Conservation (phyloP, 2,113 vertebrate genomes). For the Catharus fuscescens region DNA sequence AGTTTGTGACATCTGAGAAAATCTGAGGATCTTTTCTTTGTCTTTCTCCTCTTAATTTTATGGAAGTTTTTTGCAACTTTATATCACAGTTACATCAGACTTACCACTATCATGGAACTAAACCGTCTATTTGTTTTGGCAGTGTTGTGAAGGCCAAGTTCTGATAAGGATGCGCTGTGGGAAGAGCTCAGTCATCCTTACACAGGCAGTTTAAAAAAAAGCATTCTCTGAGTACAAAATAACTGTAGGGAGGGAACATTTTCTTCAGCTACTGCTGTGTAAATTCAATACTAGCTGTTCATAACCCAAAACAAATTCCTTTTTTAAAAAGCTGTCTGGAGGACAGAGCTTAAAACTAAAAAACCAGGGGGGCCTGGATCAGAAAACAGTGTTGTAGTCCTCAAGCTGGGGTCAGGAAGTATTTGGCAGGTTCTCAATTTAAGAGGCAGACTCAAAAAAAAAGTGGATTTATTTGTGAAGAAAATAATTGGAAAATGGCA, state of each 20-base stretch:
- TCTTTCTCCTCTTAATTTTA: background rate
- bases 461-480: background rate
- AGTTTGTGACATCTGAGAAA: background rate
- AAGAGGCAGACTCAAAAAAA: background rate
- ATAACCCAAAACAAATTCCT: background rate
- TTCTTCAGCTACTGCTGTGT: slow-evolving; percentile 11
- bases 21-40: background rate
- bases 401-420: background rate
- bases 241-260: background rate
- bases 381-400: background rate
- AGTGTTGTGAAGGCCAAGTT: background rate
- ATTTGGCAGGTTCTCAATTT: background rate
- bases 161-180: background rate
- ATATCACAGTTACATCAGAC: background rate
- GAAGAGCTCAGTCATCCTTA: slow-evolving; percentile 23
- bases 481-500: background rate
- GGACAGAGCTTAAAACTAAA: background rate
- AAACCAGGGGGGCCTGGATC: background rate
- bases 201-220: slow-evolving; percentile 7
- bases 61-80: background rate
- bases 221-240: background rate
- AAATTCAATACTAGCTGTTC: slow-evolving; percentile 2
- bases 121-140: slow-evolving; percentile 4
- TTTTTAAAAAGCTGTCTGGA: background rate
- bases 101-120: background rate